phyloP scores from a whole-genome alignment of 1,140 invertebrate genomes.

The Bradynema listronoti region DNA sequence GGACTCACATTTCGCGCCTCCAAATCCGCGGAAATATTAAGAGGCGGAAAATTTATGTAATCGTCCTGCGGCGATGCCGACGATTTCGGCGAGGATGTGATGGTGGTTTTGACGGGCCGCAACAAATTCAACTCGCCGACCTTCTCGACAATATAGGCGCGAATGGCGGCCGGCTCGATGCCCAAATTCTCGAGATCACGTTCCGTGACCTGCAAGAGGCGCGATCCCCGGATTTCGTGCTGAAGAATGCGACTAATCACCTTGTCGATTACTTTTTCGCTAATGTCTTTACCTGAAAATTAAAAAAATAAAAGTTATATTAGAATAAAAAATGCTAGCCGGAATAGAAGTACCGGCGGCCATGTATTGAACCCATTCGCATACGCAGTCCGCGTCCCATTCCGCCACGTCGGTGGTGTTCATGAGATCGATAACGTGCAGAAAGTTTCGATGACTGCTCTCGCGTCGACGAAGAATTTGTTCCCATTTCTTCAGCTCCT shows the following conservation, averaged over 20 bases:
- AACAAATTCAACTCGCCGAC: constrained; percentile 37
- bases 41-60: constrained; percentile 15
- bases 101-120: too few species aligned
- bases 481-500: constrained; percentile 40
- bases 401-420: constrained; percentile 22
- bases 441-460: constrained; percentile 42
- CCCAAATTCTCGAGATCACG: constrained; percentile 46
- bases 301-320: constrained; percentile 17
- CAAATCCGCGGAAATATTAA: constrained; percentile 1
- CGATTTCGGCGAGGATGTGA: too few species aligned
- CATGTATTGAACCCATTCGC: constrained; percentile 32
- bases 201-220: constrained; percentile 43
- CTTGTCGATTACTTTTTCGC: constrained; percentile 28
- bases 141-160: constrained; percentile 29
- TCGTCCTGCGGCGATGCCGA: background rate
- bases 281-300: constrained; percentile 16
- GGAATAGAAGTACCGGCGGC: constrained; percentile 3
- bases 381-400: constrained; percentile 42
- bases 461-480: constrained; percentile 30
- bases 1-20: constrained; percentile 12
- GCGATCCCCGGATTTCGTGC: constrained; percentile 41
- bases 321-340: constrained; percentile 1
- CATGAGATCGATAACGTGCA: constrained; percentile 23
- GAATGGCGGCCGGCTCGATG: constrained; percentile 33
- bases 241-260: constrained; percentile 34